Evolutionary conservation across 2,888 invertebrate genomes (phyloP).

Genomic region (Acanthosepion lycidas): DNA sequence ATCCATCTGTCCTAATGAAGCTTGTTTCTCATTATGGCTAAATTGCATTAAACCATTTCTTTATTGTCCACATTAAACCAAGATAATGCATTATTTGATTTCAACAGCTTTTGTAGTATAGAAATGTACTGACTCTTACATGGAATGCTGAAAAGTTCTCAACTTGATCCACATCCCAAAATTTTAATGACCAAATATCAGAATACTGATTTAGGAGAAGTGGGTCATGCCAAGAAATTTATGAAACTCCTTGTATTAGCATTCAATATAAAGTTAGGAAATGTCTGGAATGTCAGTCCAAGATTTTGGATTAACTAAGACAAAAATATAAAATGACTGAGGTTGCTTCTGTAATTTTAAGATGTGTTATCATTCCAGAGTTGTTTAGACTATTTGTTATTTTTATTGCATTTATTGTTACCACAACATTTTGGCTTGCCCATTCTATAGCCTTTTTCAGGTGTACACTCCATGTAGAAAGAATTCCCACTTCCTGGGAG

Average conservation of each 20-base stretch:
- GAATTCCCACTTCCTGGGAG: too few species aligned
- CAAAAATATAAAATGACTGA: neutral
- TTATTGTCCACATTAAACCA: neutral
- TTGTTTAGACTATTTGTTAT: too few species aligned
- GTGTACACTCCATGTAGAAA: too few species aligned
- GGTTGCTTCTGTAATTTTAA: neutral
- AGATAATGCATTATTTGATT: neutral
- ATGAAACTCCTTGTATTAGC: too few species aligned
- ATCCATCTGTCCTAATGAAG: neutral
- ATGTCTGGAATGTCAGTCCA: neutral
- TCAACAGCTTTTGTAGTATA: neutral
- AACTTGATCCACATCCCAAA: too few species aligned
- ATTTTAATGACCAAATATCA: too few species aligned
- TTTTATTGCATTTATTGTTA: too few species aligned
- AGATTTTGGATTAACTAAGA: neutral
- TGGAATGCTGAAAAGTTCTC: too few species aligned
- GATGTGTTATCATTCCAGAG: neutral
- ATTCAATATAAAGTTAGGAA: neutral
- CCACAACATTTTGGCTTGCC: too few species aligned
- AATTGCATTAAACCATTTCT: neutral
- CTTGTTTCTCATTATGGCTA: neutral
- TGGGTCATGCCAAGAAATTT: too few species aligned
- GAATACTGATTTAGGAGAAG: too few species aligned
- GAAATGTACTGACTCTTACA: neutral
- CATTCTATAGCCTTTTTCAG: too few species aligned